These are phyloP conservation scores for Brachypteracias leptosomus DNA, from an alignment of 2,113 vertebrate species.

Conservation along the genomic window DNA sequence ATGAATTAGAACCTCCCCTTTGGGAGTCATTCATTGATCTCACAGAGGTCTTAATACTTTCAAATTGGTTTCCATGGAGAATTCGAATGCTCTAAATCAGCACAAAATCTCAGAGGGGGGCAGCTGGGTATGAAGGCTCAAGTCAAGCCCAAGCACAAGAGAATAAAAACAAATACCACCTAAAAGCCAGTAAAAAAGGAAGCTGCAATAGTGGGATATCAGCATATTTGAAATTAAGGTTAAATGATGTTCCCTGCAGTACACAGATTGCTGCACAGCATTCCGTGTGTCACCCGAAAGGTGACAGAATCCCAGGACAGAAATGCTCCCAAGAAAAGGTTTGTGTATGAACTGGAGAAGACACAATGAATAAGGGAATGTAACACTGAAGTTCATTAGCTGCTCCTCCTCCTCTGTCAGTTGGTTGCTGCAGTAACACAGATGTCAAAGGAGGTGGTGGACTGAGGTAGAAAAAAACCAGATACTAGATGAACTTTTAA, in stretches of 20 bases:
- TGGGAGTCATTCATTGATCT: slow-evolving; percentile 30
- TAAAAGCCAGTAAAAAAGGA: not conserved
- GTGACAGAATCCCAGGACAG: not conserved
- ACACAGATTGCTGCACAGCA: not conserved
- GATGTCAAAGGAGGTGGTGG: not conserved
- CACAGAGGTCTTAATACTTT: not conserved
- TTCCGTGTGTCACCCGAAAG: not conserved
- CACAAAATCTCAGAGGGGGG: not conserved
- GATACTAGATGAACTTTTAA: not conserved
- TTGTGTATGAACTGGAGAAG: not conserved
- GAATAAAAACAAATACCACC: not conserved
- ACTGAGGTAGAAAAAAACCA: not conserved
- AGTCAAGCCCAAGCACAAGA: not conserved
- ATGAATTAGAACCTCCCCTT: not conserved
- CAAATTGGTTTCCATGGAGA: slow-evolving; percentile 45
- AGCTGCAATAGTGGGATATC: not conserved
- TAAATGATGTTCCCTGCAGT: not conserved
- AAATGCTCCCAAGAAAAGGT: not conserved
- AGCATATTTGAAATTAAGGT: not conserved
- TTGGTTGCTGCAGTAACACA: not conserved
- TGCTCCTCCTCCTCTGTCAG: not conserved
- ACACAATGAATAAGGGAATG: not conserved
- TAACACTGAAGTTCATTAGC: not conserved
- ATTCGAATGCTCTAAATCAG: not conserved
- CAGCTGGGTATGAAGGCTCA: not conserved